Percentiles rank a stretch among this genome's conserved stretches.
Conservation (phyloP, 2,888 invertebrate genomes). For the Congeria kusceri region DNA sequence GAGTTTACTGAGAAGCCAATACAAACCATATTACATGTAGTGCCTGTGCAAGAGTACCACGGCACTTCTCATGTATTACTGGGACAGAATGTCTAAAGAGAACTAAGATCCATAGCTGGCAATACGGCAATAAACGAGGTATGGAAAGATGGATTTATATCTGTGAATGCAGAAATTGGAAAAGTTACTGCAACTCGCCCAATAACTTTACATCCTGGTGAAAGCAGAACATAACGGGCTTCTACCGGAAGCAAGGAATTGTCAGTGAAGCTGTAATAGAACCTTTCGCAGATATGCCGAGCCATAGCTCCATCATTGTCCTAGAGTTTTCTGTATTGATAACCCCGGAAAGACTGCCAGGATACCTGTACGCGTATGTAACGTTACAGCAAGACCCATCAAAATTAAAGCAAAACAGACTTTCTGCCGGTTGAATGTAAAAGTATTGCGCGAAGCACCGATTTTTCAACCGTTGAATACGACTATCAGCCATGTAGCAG, state of each 20-base stretch:
- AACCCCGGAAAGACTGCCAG: neutral
- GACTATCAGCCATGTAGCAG: neutral
- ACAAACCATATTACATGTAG: constrained; percentile 2
- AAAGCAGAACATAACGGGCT: neutral
- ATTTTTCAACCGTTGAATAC: too few relatives aligned
- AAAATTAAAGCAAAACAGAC: neutral
- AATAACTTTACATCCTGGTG: neutral
- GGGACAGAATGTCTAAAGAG: constrained; percentile 16
- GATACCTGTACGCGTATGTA: neutral
- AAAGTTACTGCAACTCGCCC: constrained; percentile 13
- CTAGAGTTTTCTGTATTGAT: neutral
- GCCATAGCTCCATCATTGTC: neutral
- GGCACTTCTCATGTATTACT: neutral
- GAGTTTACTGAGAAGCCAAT: neutral
- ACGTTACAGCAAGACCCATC: neutral
- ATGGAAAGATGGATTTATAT: constrained; percentile 14
- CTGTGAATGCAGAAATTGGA: constrained; percentile 7
- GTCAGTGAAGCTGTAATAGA: neutral
- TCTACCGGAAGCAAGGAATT: neutral
- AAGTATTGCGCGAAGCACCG: neutral
- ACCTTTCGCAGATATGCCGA: neutral
- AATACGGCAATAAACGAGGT: neutral
- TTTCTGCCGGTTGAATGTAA: neutral
- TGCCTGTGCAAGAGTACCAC: neutral
- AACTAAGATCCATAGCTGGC: neutral